A percentile compares a stretch with the other conserved stretches of the same genome.
Conservation (phyloP, 2,888 invertebrate genomes). For the Eledona agricola region DNA sequence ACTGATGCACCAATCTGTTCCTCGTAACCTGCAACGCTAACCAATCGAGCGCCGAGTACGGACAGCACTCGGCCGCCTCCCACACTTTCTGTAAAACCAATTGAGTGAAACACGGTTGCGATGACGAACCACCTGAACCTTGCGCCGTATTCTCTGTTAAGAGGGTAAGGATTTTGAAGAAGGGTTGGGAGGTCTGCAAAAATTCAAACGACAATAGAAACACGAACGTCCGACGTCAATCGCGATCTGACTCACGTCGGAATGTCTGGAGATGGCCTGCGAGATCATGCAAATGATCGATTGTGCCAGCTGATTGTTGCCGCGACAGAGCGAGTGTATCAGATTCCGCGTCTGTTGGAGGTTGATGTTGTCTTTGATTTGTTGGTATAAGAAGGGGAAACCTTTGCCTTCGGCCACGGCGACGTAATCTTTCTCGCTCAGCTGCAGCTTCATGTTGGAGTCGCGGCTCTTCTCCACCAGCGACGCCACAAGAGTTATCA, state of each 20-base stretch:
- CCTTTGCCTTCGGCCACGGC: conserved; percentile 90
- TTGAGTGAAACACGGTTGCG: conserved; percentile 91
- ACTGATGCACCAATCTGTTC: conserved; percentile 89
- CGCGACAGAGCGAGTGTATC: conserved; percentile 89
- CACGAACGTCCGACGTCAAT: no score
- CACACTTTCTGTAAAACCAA: conserved; percentile 87
- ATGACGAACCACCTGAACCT: conserved; percentile 71
- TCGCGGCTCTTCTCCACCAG: conserved; percentile 89
- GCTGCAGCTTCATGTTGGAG: conserved; percentile 75
- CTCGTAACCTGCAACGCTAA: conserved; percentile 83
- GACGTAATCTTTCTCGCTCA: conserved; percentile 81
- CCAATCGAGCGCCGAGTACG: conserved; percentile 93
- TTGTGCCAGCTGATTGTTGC: conserved; percentile 89
- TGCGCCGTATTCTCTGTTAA: conserved; percentile 75
- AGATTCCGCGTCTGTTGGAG: conserved; percentile 90
- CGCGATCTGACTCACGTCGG: conserved; percentile 83
- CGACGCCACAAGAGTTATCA: conserved; percentile 90
- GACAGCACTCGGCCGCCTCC: conserved; percentile 90
- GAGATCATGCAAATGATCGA: conserved; percentile 91
- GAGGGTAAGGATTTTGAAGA: conserved; percentile 90
- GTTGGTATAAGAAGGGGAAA: conserved; percentile 93
- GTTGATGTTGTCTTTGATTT: conserved; percentile 93
- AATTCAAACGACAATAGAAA: no score
- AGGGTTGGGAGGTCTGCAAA: conserved; percentile 81
- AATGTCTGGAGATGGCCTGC: conserved; percentile 88